Conservation (phyloP, 2,113 vertebrate species). For the Seriola dumerili region DNA sequence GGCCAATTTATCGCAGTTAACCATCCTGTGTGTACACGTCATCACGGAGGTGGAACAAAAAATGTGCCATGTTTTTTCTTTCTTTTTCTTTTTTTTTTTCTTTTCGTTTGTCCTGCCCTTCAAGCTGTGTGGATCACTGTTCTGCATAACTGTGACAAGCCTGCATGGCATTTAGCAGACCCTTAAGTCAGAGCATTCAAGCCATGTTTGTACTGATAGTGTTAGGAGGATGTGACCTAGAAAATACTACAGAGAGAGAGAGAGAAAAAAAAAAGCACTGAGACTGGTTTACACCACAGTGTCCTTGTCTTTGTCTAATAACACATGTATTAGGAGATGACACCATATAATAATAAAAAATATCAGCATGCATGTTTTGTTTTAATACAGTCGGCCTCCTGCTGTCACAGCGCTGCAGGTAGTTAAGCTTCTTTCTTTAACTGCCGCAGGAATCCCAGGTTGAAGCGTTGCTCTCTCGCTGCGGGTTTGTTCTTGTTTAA, state of each 20-base stretch:
- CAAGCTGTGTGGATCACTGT: slow-evolving; percentile 62
- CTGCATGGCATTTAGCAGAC: slow-evolving; percentile 53
- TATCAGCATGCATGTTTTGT: slow-evolving; percentile 18
- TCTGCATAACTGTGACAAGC: slow-evolving; percentile 55
- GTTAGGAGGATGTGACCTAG: slow-evolving; percentile 54
- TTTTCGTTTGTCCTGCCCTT: slow-evolving; percentile 52
- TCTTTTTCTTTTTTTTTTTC: neutral
- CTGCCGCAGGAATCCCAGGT: neutral
- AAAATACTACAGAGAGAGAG: slow-evolving; percentile 15
- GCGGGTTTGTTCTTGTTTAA: neutral
- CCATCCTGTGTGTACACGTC: slow-evolving; percentile 48
- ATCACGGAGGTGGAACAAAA: slow-evolving; percentile 54
- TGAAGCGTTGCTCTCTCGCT: neutral
- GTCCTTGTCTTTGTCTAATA: slow-evolving; percentile 39
- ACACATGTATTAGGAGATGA: slow-evolving; percentile 40
- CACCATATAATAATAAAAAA: slow-evolving; percentile 33
- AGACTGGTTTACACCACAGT: slow-evolving; percentile 30
- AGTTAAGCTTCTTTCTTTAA: slow-evolving; percentile 9
- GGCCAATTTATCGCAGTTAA: slow-evolving; percentile 73
- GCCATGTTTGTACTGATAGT: slow-evolving; percentile 31
- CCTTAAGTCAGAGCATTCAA: slow-evolving; percentile 45
- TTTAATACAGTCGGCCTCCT: slow-evolving; percentile 35
- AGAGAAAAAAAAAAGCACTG: neutral
- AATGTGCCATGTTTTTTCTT: slow-evolving; percentile 13
- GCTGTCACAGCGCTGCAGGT: slow-evolving; percentile 17